phyloP scores from a whole-genome alignment of 2,113 vertebrate genomes.

The Scalopus aquaticus region DNA sequence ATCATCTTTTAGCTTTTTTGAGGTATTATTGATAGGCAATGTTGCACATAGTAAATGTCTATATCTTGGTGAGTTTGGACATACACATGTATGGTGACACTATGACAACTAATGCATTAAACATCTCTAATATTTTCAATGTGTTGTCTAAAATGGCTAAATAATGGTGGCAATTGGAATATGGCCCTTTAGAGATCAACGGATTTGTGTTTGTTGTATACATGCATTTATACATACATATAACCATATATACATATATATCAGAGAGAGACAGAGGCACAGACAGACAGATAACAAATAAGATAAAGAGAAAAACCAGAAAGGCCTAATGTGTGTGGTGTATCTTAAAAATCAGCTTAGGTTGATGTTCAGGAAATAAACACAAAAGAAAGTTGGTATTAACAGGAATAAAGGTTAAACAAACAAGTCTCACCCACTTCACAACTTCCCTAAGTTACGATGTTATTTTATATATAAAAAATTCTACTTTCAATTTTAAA shows the following conservation, averaged over 20 bases:
- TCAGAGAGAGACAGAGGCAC: background rate
- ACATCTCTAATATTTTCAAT: background rate
- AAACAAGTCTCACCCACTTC: background rate
- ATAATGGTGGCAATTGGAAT: background rate
- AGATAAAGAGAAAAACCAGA: background rate
- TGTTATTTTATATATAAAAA: background rate
- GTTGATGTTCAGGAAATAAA: background rate
- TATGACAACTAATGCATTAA: too few relatives aligned
- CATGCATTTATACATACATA: background rate
- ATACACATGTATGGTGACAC: too few relatives aligned
- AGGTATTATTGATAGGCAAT: too few relatives aligned
- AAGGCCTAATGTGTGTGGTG: background rate
- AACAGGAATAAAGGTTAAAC: background rate
- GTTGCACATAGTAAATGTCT: too few relatives aligned
- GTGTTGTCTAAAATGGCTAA: background rate
- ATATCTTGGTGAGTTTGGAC: too few relatives aligned
- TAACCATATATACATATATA: fast-evolving
- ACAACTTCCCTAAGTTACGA: background rate
- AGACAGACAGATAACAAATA: background rate
- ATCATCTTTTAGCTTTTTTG: too few relatives aligned
- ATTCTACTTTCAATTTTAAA: background rate
- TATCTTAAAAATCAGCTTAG: background rate
- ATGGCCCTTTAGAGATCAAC: background rate
- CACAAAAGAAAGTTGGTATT: background rate
- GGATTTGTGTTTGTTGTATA: background rate